Base-by-base conservation (phyloP, 2,888 invertebrate genomes). In the Drosophila meridiana region DNA sequence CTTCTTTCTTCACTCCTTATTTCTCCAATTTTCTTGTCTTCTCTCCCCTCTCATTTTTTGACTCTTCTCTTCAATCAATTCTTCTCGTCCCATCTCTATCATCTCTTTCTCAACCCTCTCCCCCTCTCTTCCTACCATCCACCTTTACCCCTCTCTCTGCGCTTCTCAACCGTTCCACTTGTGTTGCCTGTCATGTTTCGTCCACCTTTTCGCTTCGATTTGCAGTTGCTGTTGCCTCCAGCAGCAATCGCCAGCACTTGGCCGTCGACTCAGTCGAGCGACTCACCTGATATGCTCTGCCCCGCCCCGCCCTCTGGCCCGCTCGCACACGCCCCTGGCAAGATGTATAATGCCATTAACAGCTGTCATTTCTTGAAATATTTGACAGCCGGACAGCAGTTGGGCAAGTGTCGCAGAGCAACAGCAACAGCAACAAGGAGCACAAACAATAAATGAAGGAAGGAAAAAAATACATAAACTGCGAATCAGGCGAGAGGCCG, bases 321-420 rank as follows among this genome's bases (percentile, higher is more conserved):
- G n/a, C 36, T 28, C 28, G 28, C 26, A 28, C 47, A 26, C 26
- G 28, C 36, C n/a, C 52, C 58, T 47, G 14, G 34, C 45, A 45
- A 71, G 76, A 78, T 75, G 81, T 80, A 82, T 86, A 86, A 88
- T 90, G 88, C 82, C 87, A 87, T 89, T 87, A 90, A 80, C 90
- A 87, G 87, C 87, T 87, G 87, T 88, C 90, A 90, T 87, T 83
- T 82, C 75, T 73, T 82, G 82, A 86, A 74, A 78, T 90, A 86
- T 90, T 88, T 82, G 89, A 82, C 86, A 88, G 79, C 53, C 82
- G 55, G 57, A 73, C 72, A 74, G 74, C 72, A 64, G 30, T 34
- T 8, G n/a, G 52, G 47, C 8, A 43, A 72, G 69, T 72, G 85
- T 68, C 76, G 50, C 72, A 72, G 43, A 65, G 28, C 48, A 69